Conservation (phyloP, 2,113 vertebrate genomes). For the Smithornis capensis region DNA sequence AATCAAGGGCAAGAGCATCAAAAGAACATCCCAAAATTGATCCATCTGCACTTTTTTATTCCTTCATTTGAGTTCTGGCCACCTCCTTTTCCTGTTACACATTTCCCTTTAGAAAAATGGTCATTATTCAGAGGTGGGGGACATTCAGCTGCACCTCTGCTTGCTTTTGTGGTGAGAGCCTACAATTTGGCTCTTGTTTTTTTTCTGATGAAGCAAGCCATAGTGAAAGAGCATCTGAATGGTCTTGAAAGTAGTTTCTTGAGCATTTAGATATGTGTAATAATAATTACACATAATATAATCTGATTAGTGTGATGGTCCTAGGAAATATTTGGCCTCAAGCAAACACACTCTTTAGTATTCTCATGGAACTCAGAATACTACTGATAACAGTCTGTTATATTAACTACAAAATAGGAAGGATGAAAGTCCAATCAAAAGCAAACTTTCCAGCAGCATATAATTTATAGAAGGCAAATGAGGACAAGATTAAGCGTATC, state of each 20-base stretch:
- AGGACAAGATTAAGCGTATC: not conserved
- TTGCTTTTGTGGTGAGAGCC: not conserved
- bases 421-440: not conserved
- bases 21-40: constrained; percentile 19
- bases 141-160: not conserved
- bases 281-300: no score
- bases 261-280: not conserved
- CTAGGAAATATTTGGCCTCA: not conserved
- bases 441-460: not conserved
- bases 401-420: not conserved
- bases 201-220: not conserved
- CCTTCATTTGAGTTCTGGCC: not conserved
- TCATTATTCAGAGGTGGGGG: not conserved
- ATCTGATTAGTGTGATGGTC: not conserved
- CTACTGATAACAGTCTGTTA: not conserved
- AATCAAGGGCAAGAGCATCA: constrained; percentile 24
- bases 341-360: not conserved
- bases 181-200: not conserved
- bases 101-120: not conserved
- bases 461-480: not conserved
- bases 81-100: not conserved
- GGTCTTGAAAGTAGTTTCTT: not conserved
- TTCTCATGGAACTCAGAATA: not conserved
- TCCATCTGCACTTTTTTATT: not conserved
- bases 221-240: not conserved